Evolutionary conservation across 2,797 vertebrate species (phyloP).

Genomic region (Fratercula arctica): DNA sequence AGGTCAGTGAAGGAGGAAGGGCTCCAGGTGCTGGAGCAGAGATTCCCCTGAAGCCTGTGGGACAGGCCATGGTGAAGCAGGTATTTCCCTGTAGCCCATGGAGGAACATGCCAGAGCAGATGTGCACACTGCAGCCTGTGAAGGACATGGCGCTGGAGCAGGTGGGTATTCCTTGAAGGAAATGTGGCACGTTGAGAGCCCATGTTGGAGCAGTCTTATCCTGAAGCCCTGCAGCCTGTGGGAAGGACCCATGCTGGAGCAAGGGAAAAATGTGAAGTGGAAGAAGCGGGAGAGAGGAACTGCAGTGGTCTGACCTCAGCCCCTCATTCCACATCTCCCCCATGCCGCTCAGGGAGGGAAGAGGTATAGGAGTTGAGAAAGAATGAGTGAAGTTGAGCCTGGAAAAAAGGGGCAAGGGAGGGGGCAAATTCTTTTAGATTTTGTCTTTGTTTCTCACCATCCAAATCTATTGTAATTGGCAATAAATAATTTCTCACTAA

Average conservation of each 20-base stretch:
- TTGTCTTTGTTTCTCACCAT: not conserved
- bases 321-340: not conserved
- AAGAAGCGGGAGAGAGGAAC: not conserved
- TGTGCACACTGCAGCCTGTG: not conserved
- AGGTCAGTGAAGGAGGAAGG: not conserved
- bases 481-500: not conserved
- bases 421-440: not conserved
- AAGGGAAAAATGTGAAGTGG: not conserved
- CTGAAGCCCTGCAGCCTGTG: not conserved
- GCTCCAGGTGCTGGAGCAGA: not conserved
- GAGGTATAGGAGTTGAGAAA: not conserved
- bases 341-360: accelerated
- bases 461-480: not conserved
- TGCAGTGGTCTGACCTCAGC: not conserved
- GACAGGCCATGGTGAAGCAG: not conserved
- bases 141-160: not conserved
- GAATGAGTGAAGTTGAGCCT: not conserved
- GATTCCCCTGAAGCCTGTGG: not conserved
- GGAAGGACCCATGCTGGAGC: not conserved
- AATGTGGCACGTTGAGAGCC: not conserved
- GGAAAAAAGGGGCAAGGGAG: not conserved
- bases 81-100: not conserved
- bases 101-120: not conserved
- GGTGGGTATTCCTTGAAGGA: not conserved
- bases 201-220: not conserved